Base-by-base conservation (phyloP, 2,113 vertebrate genomes). In the Pelusios castaneus region DNA sequence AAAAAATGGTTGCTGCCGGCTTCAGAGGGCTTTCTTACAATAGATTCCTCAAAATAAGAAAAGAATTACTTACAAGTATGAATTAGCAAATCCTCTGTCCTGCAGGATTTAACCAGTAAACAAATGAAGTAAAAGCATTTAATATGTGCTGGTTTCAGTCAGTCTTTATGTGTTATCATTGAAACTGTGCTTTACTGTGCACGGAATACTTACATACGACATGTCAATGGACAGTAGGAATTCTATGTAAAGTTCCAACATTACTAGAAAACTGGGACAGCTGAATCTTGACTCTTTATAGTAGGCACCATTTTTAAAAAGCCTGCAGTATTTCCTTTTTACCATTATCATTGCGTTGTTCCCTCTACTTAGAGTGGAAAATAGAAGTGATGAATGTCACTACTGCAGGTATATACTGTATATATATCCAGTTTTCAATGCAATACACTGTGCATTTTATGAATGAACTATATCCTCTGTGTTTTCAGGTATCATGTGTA, bases 281-380 rank as follows among this genome's bases (percentile, higher is more conserved):
- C 24, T 43, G 38, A n/a, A 55, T 80, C 24, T 55, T 80, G 4
- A 70, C 49, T 78, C 25, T 25, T 17, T 41, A 24, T 6, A 52
- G 56, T 0, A 0, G 7, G 43, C 10, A 10, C 17, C 67, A 49
- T 45, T 41, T 49, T 78, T 84, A 70, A 31, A 34, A 29, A 87
- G 75, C 76, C 8, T n/a, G 31, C 4, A 0, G 0, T 25, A 51
- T 27, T 31, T 60, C 70, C 22, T 25, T 54, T 41, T 81, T 21
- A 25, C 51, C 22, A 0, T 0, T 6, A 73, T 22, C 17, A 73
- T 81, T 78, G 22, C 38, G 0, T 0, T 2, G 84, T 27, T 1
- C 38, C 70, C 5, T 73, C 16, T 43, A 38, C 56, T 63, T 56
- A 78, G 43, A 14, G 27, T 75, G 11, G 41, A 63, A 84, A 78